Evolutionary conservation across 35 echinoderm and acorn worm species (phyloP).

Genomic region (Patiria miniata): DNA sequence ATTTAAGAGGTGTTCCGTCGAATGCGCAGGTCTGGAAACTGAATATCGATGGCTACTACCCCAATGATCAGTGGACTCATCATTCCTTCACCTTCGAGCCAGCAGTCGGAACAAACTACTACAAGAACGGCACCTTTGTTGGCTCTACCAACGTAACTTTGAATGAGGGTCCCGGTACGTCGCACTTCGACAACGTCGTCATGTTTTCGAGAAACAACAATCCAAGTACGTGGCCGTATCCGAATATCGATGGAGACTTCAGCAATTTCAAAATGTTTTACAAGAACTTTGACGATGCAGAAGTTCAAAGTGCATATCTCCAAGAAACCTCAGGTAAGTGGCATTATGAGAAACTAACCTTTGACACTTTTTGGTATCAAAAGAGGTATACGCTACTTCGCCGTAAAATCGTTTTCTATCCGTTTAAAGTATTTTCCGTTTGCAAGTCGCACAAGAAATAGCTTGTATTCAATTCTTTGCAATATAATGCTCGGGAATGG

Average conservation of each 20-base stretch:
- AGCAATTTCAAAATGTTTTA: conserved; percentile 24
- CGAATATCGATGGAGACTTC: neutral
- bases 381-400: too few relatives aligned
- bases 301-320: neutral
- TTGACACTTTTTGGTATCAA: too few relatives aligned
- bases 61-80: neutral
- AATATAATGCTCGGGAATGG: too few relatives aligned
- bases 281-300: neutral
- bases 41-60: neutral
- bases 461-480: too few relatives aligned
- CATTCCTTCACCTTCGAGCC: neutral
- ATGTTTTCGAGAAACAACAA: neutral
- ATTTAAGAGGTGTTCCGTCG: too few relatives aligned
- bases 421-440: too few relatives aligned
- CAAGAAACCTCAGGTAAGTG: conserved; percentile 23
- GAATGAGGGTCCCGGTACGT: neutral
- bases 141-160: neutral
- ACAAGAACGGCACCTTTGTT: neutral
- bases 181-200: neutral
- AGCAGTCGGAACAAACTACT: neutral
- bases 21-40: neutral
- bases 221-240: neutral
- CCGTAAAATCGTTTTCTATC: too few relatives aligned
- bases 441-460: too few relatives aligned
- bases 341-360: neutral